Base-by-base conservation (phyloP, 2,888 invertebrate species). In the Dasysyrphus tricinctus region DNA sequence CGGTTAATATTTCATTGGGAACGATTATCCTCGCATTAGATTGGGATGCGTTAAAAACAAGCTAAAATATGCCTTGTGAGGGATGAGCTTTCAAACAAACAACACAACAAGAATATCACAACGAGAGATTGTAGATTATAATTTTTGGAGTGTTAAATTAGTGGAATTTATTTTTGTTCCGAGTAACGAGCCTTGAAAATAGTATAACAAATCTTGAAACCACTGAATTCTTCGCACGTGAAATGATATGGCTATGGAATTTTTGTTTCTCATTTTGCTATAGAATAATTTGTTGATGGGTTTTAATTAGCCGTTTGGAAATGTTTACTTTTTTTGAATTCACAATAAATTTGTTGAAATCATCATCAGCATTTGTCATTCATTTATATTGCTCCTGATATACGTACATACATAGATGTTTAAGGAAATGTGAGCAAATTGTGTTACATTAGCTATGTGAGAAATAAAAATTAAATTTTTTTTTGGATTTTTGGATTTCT, bases 21-120 rank as follows among this genome's bases (percentile, higher is more conserved):
- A 75, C 82, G 86, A 86, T 82, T 86, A 86, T 75, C 78, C 67
- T 67, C 78, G 81, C 75, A 59, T 86, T 75, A 70, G 81, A 78
- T 34, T 51, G 44, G 61, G 65, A 70, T 69, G 75, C 59, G 47
- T 67, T 49, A 67, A 67, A 67, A 34, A 19, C 32, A 39, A 67
- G 39, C 32, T 29, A 59, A 44, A 51, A 29, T 14, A 44, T 72
- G 44, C 16, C 37, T 14, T 12, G 6, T 61, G 73, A 24, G 12
- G 42, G 16, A 16, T 65, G 24, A 29, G 72, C 14, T 14, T 24
- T 14, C n/a, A 54, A 44, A 12, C 47, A 56, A 32, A 39, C 5
- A 51, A 51, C 7, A 47, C 39, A 49, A 8, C n/a, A 16, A 37
- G 39, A 47, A 57, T 56, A 47, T 19, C 32, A 34, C 16, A 56